phyloP scores from a whole-genome alignment of 2,113 vertebrate species.

The Aegypius monachus region DNA sequence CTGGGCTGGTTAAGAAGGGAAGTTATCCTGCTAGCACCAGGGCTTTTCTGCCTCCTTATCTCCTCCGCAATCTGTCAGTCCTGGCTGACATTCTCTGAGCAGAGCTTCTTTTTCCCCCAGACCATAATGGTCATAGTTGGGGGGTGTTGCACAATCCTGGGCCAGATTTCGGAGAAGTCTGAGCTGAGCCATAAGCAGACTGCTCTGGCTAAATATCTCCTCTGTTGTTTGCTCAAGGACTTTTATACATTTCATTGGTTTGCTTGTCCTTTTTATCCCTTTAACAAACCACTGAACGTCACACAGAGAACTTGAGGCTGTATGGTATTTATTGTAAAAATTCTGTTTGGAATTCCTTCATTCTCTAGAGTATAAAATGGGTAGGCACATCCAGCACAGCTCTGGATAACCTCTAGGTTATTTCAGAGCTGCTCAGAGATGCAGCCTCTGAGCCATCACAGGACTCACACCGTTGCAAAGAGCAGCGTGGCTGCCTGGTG shows the following conservation, averaged over 20 bases:
- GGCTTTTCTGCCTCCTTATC: not conserved
- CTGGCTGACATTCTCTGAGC: not conserved
- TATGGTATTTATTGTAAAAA: not conserved
- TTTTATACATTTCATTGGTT: not conserved
- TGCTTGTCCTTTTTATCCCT: not conserved
- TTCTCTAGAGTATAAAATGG: not conserved
- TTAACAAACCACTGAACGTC: not conserved
- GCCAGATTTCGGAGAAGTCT: not conserved
- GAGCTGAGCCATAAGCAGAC: not conserved
- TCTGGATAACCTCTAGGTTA: not conserved
- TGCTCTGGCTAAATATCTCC: not conserved
- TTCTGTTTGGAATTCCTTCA: not conserved
- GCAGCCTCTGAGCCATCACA: accelerated
- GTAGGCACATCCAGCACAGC: not conserved
- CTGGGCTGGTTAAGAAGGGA: not conserved
- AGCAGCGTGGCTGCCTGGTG: not conserved
- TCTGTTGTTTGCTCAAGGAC: not conserved
- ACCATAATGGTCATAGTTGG: not conserved
- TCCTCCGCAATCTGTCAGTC: not conserved
- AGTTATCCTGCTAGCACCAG: not conserved
- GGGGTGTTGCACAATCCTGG: not conserved
- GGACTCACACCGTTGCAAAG: not conserved
- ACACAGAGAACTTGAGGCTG: not conserved
- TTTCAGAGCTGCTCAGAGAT: not conserved
- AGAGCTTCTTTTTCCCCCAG: not conserved